Evolutionary conservation across 2,113 vertebrate species (phyloP).

Genomic region (Brevimyrus niger): DNA sequence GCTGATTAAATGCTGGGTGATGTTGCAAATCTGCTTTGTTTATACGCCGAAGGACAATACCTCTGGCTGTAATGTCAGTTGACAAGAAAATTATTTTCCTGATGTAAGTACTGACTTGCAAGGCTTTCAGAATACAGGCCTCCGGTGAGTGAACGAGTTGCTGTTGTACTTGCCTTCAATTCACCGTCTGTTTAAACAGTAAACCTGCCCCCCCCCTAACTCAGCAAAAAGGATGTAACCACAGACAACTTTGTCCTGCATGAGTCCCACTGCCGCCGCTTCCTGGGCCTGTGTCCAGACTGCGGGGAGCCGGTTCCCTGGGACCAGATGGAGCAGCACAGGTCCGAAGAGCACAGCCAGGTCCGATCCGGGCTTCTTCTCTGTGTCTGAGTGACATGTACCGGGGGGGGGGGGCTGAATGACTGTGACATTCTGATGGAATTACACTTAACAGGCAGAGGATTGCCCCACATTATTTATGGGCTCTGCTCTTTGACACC

Average conservation of each 20-base stretch:
- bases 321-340: constrained; percentile 54
- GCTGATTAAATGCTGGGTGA: not conserved
- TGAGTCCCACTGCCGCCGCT: constrained; percentile 64
- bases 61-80: not conserved
- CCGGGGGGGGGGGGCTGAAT: not conserved
- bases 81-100: not conserved
- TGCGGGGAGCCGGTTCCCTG: constrained; percentile 54
- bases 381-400: not conserved
- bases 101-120: not conserved
- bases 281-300: constrained; percentile 58
- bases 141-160: not conserved
- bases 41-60: not conserved
- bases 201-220: not conserved
- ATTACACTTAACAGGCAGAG: not conserved
- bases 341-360: constrained; percentile 51
- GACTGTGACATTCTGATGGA: not conserved
- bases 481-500: not conserved
- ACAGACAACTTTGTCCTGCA: constrained; percentile 63
- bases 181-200: not conserved
- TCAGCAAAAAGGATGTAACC: constrained; percentile 61
- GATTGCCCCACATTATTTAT: not conserved
- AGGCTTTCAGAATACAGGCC: not conserved
- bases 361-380: constrained; percentile 35
- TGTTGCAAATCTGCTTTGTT: not conserved
- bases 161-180: too few species aligned